phyloP scores from a whole-genome alignment of 2,888 invertebrate genomes.

The Amaurobius ferox region DNA sequence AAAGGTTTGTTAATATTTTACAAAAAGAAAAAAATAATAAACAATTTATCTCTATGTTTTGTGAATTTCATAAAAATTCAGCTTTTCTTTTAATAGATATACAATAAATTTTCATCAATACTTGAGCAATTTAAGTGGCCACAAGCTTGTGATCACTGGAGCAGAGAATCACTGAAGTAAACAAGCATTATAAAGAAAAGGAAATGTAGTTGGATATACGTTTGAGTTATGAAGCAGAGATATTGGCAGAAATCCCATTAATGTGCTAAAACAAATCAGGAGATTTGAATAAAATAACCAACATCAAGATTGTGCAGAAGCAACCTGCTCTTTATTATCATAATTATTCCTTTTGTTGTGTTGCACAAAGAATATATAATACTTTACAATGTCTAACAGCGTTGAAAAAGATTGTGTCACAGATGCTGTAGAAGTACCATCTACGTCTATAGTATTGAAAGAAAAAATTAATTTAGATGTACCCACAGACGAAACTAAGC shows the following conservation, averaged over 20 bases:
- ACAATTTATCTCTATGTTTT: too few species aligned
- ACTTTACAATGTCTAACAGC: constrained; percentile 54
- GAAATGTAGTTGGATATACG: not conserved
- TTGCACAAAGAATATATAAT: too few species aligned
- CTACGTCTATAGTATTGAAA: constrained; percentile 56
- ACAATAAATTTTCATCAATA: too few species aligned
- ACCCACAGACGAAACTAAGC: constrained; percentile 45
- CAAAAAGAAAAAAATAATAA: too few species aligned
- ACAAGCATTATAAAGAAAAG: constrained; percentile 21
- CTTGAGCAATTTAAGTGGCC: too few species aligned
- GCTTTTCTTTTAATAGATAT: too few species aligned
- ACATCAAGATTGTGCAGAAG: not conserved
- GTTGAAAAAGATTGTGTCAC: constrained; percentile 34
- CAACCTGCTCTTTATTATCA: not conserved
- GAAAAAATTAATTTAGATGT: constrained; percentile 46
- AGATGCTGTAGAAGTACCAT: constrained; percentile 43
- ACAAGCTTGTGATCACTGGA: constrained; percentile 18
- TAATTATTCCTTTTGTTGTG: not conserved
- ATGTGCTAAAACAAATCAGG: not conserved
- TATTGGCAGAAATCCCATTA: not conserved
- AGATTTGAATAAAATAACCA: not conserved
- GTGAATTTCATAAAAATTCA: too few species aligned
- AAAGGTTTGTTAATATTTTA: too few species aligned
- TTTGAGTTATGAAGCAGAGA: not conserved
- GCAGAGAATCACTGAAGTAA: constrained; percentile 27